Percentiles rank a stretch among this genome's conserved stretches.
Conservation (phyloP, 2,113 vertebrate genomes). For the Melanerpes aurifrons region DNA sequence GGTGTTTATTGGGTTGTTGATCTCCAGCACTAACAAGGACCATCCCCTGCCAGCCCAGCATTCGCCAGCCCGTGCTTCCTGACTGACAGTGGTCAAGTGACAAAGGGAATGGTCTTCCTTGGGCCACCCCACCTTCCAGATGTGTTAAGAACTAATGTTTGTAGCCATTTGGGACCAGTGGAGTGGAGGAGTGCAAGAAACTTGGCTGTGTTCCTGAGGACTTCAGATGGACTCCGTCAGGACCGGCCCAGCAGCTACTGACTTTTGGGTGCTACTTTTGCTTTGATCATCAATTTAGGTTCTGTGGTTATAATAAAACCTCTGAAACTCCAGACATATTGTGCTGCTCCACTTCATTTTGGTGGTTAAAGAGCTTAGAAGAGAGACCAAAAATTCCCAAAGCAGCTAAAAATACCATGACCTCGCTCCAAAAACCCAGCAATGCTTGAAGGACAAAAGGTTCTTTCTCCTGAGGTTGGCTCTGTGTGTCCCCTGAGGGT, state of each 20-base stretch:
- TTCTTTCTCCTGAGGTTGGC: no score
- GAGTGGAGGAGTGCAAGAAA: neutral
- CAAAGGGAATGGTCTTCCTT: neutral
- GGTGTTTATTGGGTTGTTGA: neutral
- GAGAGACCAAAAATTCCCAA: neutral
- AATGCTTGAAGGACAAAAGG: neutral
- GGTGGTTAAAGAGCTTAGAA: neutral
- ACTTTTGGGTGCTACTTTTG: rapidly evolving
- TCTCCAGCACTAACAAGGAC: rapidly evolving
- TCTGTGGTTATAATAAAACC: neutral
- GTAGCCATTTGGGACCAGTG: rapidly evolving
- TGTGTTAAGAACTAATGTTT: rapidly evolving
- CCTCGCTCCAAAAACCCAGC: neutral
- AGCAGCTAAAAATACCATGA: neutral
- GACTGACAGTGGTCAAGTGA: rapidly evolving
- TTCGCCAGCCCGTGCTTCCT: neutral
- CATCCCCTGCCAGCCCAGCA: neutral
- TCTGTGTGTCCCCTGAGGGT: rapidly evolving
- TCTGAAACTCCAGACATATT: rapidly evolving
- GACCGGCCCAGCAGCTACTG: neutral
- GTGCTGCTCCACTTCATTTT: rapidly evolving
- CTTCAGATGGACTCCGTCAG: neutral
- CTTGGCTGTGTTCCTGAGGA: rapidly evolving
- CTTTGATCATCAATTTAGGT: rapidly evolving
- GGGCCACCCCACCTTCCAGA: neutral